These are phyloP conservation scores for Xenopus laevis DNA, from an alignment of 2,113 vertebrate species.

Conservation along the genomic window DNA sequence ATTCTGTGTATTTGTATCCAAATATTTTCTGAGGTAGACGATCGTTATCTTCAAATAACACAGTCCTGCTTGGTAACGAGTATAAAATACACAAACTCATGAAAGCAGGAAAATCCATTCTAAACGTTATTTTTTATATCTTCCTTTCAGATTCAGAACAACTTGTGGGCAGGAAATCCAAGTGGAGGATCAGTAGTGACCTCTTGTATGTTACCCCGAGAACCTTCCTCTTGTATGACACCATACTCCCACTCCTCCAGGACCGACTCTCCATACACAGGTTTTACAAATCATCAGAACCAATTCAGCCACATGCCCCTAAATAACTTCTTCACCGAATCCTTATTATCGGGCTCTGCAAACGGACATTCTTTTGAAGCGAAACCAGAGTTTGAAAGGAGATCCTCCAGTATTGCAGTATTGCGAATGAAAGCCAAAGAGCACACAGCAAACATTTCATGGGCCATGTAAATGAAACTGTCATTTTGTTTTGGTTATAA, in stretches of 20 bases:
- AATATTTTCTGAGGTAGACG: too few relatives aligned
- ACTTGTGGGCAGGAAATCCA: constrained; percentile 85
- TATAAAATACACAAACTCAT: too few relatives aligned
- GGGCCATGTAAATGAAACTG: constrained; percentile 85
- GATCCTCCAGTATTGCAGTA: constrained; percentile 95
- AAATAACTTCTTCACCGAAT: constrained; percentile 97
- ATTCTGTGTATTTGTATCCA: too few relatives aligned
- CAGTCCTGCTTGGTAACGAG: too few relatives aligned
- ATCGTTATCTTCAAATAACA: too few relatives aligned
- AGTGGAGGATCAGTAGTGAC: constrained; percentile 84
- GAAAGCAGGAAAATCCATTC: too few relatives aligned
- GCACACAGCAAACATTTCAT: constrained; percentile 96
- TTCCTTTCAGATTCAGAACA: constrained; percentile 88
- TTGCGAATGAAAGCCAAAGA: constrained; percentile 99
- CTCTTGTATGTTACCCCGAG: constrained; percentile 91
- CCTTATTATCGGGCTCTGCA: constrained; percentile 79
- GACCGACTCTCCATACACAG: constrained; percentile 84
- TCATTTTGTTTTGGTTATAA: constrained; percentile 49
- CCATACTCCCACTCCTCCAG: constrained; percentile 88
- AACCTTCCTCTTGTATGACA: constrained; percentile 87
- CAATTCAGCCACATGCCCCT: constrained; percentile 91
- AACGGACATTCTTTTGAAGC: constrained; percentile 88
- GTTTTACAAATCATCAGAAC: constrained; percentile 93
- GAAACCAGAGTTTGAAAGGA: constrained; percentile 93
- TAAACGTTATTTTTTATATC: too few relatives aligned